Conservation (phyloP, 2,113 vertebrate species). For the Amphiprion percula region DNA sequence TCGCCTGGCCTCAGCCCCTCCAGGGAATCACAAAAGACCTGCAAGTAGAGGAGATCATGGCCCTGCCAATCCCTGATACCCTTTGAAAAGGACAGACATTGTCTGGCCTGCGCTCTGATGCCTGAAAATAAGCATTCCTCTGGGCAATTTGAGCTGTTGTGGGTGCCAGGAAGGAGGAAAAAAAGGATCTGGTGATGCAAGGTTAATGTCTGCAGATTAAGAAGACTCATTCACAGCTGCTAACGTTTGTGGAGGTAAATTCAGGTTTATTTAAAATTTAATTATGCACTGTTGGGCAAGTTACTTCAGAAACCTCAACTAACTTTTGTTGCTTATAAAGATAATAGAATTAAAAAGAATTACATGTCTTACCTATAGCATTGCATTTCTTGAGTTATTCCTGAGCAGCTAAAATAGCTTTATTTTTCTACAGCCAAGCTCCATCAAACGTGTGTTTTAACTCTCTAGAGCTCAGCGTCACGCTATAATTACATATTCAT, state of each 20-base stretch:
- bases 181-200: slow-evolving; percentile 53
- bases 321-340: background rate
- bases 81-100: slow-evolving; percentile 78
- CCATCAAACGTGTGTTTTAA: no score
- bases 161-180: slow-evolving; percentile 35
- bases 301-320: background rate
- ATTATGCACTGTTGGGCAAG: background rate
- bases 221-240: slow-evolving; percentile 42
- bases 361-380: no score
- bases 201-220: slow-evolving; percentile 45
- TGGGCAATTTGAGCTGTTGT: slow-evolving; percentile 56
- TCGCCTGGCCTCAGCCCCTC: slow-evolving; percentile 64
- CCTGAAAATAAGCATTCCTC: slow-evolving; percentile 74
- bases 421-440: no score
- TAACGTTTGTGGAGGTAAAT: slow-evolving; percentile 6
- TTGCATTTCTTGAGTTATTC: no score
- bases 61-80: slow-evolving; percentile 76
- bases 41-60: slow-evolving; percentile 68
- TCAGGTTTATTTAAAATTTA: slow-evolving; percentile 14
- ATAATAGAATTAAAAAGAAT: background rate
- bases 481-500: no score
- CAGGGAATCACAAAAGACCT: slow-evolving; percentile 73
- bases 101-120: slow-evolving; percentile 67
- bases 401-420: no score
- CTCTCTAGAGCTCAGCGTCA: no score